Base-by-base conservation (phyloP, 2,888 invertebrate genomes). In the Esperia sulphurella region DNA sequence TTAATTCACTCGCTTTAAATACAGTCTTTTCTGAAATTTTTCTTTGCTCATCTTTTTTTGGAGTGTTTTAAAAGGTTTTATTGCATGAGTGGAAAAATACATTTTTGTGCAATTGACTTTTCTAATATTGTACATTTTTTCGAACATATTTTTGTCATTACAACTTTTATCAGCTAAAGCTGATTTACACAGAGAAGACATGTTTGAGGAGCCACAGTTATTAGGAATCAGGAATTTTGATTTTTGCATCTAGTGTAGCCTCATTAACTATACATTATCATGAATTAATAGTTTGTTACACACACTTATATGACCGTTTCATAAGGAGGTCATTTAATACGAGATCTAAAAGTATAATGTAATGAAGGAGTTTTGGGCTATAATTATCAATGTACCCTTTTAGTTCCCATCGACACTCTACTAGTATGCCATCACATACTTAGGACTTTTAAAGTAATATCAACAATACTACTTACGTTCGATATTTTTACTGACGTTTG, bases 1-100 rank as follows among this genome's bases (percentile, higher is more conserved):
- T 80, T 75, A 73, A 72, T 73, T 71, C 72, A 76, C 75, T 80
- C 68, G 80, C 79, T 82, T 81, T 58, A 46, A 62, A 62, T 58
- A 54, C 58, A 74, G 75, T 69, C 72, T 12, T 37, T n/a, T 63
- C 42, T 49, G 41, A 43, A 35, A 46, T 28, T 48, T 41, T 46
- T 45, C 44, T 48, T 39, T 45, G 13, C 35, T 47, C 29, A 51
- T 57, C 56, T 55, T 69, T 59, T 63, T 57, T 56, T 58, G 58
- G 54, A 63, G 61, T 72, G 69, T 54, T 50, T 46, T 53, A 35
- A 35, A 35, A 51, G 49, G 53, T 63, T 66, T 60, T 59, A 52
- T 79, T 79, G 78, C 45, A 41, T 39, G 33, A 30, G 13, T 39
- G 43, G 53, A 47, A 60, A 46, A 33, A 12, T 43, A 45, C 49